Evolutionary conservation across 2,888 invertebrate species (phyloP).

Genomic region (Trachelus stipa): DNA sequence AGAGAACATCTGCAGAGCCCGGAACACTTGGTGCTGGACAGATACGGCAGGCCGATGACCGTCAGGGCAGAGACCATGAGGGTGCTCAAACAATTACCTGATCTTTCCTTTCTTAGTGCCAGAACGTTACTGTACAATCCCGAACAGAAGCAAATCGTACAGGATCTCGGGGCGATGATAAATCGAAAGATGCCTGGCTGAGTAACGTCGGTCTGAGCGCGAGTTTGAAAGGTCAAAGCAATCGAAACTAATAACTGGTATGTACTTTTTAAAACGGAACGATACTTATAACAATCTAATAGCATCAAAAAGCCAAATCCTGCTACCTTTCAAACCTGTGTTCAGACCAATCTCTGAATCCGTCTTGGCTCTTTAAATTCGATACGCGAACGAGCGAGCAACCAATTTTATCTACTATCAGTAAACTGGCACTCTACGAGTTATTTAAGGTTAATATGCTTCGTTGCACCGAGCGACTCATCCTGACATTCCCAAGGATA

Average conservation of each 20-base stretch:
- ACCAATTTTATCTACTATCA: background rate
- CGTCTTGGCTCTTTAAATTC: constrained; percentile 12
- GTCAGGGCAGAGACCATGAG: constrained; percentile 56
- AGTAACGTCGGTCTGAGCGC: constrained; percentile 66
- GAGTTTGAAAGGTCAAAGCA: constrained; percentile 50
- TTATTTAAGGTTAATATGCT: background rate
- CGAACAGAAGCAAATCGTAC: constrained; percentile 60
- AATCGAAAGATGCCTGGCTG: constrained; percentile 66
- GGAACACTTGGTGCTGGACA: constrained; percentile 56
- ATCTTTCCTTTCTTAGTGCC: constrained; percentile 61
- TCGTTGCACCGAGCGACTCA: constrained; percentile 28
- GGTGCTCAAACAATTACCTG: constrained; percentile 61
- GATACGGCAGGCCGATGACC: constrained; percentile 56
- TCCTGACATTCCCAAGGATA: constrained; percentile 39
- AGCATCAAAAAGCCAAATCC: constrained; percentile 26
- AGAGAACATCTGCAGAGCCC: constrained; percentile 32
- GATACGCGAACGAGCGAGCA: background rate
- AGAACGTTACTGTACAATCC: constrained; percentile 61
- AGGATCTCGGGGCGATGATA: constrained; percentile 62
- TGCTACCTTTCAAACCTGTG: constrained; percentile 58
- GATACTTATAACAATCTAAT: background rate
- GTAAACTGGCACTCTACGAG: constrained; percentile 2
- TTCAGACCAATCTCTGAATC: constrained; percentile 52
- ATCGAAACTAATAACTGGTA: constrained; percentile 24
- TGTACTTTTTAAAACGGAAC: constrained; percentile 19